Evolutionary conservation across 2,113 vertebrate species (phyloP), one percentile per base, ranked within the genome.

Genomic region (Ceratotherium simum): DNA sequence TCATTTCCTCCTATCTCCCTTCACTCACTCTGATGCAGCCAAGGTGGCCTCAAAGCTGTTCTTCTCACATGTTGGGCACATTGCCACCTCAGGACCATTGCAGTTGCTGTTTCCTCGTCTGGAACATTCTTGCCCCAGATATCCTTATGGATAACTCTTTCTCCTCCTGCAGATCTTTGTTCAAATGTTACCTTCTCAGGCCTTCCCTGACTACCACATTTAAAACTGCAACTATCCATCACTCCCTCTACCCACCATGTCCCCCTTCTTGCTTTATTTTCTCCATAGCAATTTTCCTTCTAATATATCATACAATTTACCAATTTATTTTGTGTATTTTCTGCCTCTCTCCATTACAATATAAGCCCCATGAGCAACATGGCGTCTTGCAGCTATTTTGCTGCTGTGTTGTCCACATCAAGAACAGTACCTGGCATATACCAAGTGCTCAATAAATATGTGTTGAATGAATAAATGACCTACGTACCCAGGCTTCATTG

Each of bases 261-360:
- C 39, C 48, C 20, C 39, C 20, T 80, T 73, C 39, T 21, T 82
- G 20, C 5, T 93, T 56, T 85, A 25, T 46, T 87, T 93, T 69
- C 48, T 60, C 23, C 4, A 23, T 48, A 94, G 17, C 5, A n/a
- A 76, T 39, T 82, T 64, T 31, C 42, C 14, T 95, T 60, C 9
- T 82, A 42, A 83, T 8, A 25, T 7, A 75, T 5, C 9, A 75
- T 46, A 88, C 16, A 58, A 21, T 80, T 91, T 89, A 75, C 20
- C 70, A 14, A 82, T 56, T 86, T 82, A 62, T 16, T 94, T 91
- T 78, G 54, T 65, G 90, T 92, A 78, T 91, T 58, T 95, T 84
- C 29, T 78, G 4, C 31, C 39, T 67, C 11, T 80, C 14, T 23
- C 17, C 84, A 23, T 14, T 92, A 90, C 70, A 92, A 60, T 51